Conservation (phyloP, 2,888 invertebrate species). For the Furcula furcula region DNA sequence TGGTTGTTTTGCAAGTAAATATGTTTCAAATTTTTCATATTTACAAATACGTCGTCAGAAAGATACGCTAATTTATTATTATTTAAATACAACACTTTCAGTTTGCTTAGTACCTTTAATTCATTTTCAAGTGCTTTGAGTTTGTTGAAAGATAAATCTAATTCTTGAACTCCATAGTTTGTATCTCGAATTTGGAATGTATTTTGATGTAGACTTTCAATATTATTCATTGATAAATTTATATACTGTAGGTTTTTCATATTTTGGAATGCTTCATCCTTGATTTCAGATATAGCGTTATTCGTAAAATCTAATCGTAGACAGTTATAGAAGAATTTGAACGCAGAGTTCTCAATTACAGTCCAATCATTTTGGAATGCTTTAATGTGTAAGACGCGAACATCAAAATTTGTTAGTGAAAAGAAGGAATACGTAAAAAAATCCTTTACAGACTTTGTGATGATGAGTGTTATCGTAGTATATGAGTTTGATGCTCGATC, state of each 20-base stretch:
- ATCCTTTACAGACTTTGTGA: conserved; percentile 32
- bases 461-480: conserved; percentile 36
- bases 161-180: conserved; percentile 25
- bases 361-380: conserved; percentile 46
- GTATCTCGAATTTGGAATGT: conserved; percentile 39
- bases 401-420: conserved; percentile 63
- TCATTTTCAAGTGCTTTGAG: conserved; percentile 37
- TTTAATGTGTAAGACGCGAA: conserved; percentile 48
- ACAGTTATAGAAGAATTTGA: conserved; percentile 39
- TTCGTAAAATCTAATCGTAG: conserved; percentile 50
- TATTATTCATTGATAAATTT: conserved; percentile 54
- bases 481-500: conserved; percentile 38
- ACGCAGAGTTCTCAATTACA: conserved; percentile 35
- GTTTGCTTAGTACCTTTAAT: conserved; percentile 35
- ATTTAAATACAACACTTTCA: conserved; percentile 48
- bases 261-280: conserved; percentile 45
- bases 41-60: conserved; percentile 44
- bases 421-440: conserved; percentile 49
- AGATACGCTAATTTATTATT: conserved; percentile 45
- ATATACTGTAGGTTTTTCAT: conserved; percentile 36
- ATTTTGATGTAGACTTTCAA: conserved; percentile 36
- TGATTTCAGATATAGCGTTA: conserved; percentile 45
- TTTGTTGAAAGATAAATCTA: conserved; percentile 57
- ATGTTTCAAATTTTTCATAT: conserved; percentile 34
- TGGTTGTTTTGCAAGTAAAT: conserved; percentile 49